Conservation (phyloP, 1,140 invertebrate species). For the Stegodyphus dumicola region DNA sequence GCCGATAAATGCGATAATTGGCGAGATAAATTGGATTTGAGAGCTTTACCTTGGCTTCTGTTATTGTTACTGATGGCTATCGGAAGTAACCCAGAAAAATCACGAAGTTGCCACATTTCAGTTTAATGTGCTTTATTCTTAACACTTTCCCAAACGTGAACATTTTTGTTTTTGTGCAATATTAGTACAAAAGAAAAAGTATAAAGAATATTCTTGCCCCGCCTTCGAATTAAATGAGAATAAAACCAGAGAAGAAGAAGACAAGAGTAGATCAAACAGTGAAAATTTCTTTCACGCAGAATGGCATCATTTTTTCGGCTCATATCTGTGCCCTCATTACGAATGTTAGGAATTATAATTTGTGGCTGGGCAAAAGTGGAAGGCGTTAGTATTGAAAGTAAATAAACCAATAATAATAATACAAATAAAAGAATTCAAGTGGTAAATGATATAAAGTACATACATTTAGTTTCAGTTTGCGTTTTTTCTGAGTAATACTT, state of each 20-base stretch:
- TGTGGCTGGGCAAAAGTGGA: too few species aligned
- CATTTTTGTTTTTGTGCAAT: constrained; percentile 2
- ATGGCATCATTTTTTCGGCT: too few species aligned
- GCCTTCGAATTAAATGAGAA: constrained; percentile 19
- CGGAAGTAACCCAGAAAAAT: constrained; percentile 18
- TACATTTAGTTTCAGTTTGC: too few species aligned
- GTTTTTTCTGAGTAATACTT: too few species aligned
- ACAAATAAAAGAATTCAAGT: too few species aligned
- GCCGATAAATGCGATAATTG: too few species aligned
- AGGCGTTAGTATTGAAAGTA: too few species aligned
- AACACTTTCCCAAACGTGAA: constrained; percentile 24
- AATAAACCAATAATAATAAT: too few species aligned
- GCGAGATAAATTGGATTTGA: too few species aligned
- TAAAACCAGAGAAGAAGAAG: neutral
- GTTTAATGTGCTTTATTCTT: neutral
- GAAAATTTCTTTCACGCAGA: neutral
- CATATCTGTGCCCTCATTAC: too few species aligned
- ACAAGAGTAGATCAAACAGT: constrained; percentile 25
- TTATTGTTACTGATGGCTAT: constrained; percentile 19
- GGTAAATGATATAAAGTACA: too few species aligned
- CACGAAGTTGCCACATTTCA: constrained; percentile 14
- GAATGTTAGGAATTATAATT: too few species aligned
- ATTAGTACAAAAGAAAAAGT: neutral
- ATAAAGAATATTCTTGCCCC: neutral
- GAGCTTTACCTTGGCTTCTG: neutral